phyloP scores from a whole-genome alignment of 2,797 vertebrate genomes.

The Thunnus albacares region DNA sequence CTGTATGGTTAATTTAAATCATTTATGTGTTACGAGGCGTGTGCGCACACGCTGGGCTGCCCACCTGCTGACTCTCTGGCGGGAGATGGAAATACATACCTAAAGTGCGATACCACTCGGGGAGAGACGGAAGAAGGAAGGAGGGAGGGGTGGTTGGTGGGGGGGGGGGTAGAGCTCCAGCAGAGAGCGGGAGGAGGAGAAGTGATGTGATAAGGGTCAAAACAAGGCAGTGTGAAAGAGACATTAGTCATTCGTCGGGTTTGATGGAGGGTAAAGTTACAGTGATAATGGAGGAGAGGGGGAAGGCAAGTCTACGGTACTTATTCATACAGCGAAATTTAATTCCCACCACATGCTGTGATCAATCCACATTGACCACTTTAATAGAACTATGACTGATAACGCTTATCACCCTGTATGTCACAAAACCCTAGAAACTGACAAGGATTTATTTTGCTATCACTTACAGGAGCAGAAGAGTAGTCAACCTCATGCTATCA shows the following conservation, averaged over 20 bases:
- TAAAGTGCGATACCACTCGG: neutral
- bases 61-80: constrained; percentile 56
- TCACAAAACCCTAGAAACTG: constrained; percentile 34
- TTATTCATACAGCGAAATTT: constrained; percentile 54
- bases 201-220: constrained; percentile 44
- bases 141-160: neutral
- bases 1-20: constrained; percentile 67
- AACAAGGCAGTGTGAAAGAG: constrained; percentile 37
- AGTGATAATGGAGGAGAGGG: constrained; percentile 43
- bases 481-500: neutral
- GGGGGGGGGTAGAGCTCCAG: no score
- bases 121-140: neutral
- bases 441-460: constrained; percentile 44
- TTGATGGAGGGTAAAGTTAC: constrained; percentile 59
- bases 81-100: constrained; percentile 47
- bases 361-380: constrained; percentile 51
- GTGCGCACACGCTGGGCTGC: constrained; percentile 8
- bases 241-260: constrained; percentile 50
- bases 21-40: constrained; percentile 60
- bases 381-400: constrained; percentile 54
- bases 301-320: constrained; percentile 22
- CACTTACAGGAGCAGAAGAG: constrained; percentile 9
- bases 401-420: constrained; percentile 34
- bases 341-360: constrained; percentile 49
- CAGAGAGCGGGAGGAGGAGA: neutral